A percentile compares a stretch with the other conserved stretches of the same genome.
Evolutionary conservation across 23 tunicate genomes (phyloP).

Genomic region (Botrylloides violaceus): DNA sequence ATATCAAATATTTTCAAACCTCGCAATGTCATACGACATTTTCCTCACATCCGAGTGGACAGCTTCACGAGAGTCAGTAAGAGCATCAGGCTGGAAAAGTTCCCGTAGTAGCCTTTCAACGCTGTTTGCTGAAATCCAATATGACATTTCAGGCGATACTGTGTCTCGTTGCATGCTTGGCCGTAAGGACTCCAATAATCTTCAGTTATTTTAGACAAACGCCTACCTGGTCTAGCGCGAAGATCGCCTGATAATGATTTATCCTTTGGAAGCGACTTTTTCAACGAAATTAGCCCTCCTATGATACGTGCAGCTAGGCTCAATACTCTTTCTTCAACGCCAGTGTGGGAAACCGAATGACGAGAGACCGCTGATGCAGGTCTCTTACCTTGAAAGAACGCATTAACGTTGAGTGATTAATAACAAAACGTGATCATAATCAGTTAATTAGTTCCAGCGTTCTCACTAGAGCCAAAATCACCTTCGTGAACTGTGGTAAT

Average conservation of each 20-base stretch:
- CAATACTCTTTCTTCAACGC: slow-evolving; percentile 31
- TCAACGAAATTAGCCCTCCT: slow-evolving; percentile 26
- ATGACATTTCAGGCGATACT: background rate
- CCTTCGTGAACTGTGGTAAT: slow-evolving; percentile 36
- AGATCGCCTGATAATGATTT: background rate
- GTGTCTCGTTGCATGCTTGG: background rate
- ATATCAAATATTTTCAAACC: background rate
- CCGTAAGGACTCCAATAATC: too few relatives aligned
- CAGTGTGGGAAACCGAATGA: slow-evolving; percentile 27
- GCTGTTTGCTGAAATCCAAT: slow-evolving; percentile 21
- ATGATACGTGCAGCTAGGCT: slow-evolving; percentile 26
- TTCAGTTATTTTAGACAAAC: background rate
- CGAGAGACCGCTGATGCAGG: slow-evolving; percentile 15
- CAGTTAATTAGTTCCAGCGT: too few relatives aligned
- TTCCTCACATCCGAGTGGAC: slow-evolving; percentile 11
- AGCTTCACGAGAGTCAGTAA: slow-evolving; percentile 13
- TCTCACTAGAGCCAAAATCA: too few relatives aligned
- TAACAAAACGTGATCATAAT: too few relatives aligned
- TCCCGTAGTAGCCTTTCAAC: slow-evolving; percentile 32
- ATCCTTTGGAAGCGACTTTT: slow-evolving; percentile 20
- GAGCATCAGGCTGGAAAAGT: slow-evolving; percentile 32
- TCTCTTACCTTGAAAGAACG: background rate
- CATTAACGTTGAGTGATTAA: too few relatives aligned
- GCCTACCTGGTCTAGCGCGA: background rate
- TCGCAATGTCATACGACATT: slow-evolving; percentile 29